A percentile compares a stretch with the other conserved stretches of the same genome.
Evolutionary conservation across 2,797 vertebrate species (phyloP).

Genomic region (Micromesistius poutassou): DNA sequence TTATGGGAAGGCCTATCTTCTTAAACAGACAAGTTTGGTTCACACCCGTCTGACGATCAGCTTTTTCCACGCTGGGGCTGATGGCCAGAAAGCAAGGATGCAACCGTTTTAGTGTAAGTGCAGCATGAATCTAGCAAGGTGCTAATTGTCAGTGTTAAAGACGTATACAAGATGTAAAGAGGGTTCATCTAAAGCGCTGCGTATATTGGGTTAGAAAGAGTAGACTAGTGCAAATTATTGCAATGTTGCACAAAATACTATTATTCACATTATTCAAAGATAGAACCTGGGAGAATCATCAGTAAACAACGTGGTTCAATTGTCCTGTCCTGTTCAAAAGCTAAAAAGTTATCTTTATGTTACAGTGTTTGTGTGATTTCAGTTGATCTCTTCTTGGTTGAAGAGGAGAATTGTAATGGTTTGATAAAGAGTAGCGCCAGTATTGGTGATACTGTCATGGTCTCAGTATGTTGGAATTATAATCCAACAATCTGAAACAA

Average conservation of each 20-base stretch:
- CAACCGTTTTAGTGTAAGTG: not conserved
- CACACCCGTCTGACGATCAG: conserved; percentile 30
- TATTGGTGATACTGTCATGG: too few species aligned
- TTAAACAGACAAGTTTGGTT: not conserved
- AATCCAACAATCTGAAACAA: too few species aligned
- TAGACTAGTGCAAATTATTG: conserved; percentile 24
- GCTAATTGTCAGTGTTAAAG: not conserved
- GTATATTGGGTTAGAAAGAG: conserved; percentile 24
- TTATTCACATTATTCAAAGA: too few species aligned
- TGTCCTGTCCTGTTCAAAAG: not conserved
- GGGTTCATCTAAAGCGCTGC: conserved; percentile 27
- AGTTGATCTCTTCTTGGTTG: too few species aligned
- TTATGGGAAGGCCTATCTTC: not conserved
- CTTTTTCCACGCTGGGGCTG: conserved; percentile 26
- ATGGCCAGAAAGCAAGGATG: not conserved
- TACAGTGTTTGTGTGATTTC: not conserved
- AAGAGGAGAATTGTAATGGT: not conserved
- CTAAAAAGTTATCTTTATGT: not conserved
- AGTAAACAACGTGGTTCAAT: not conserved
- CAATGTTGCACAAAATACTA: conserved; percentile 43
- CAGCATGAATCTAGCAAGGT: conserved; percentile 17
- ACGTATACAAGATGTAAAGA: not conserved
- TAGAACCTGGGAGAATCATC: too few species aligned
- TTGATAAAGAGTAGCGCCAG: too few species aligned
- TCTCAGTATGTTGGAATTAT: too few species aligned